Conservation (phyloP, 1,140 invertebrate species). For the Marisa cornuarietis region DNA sequence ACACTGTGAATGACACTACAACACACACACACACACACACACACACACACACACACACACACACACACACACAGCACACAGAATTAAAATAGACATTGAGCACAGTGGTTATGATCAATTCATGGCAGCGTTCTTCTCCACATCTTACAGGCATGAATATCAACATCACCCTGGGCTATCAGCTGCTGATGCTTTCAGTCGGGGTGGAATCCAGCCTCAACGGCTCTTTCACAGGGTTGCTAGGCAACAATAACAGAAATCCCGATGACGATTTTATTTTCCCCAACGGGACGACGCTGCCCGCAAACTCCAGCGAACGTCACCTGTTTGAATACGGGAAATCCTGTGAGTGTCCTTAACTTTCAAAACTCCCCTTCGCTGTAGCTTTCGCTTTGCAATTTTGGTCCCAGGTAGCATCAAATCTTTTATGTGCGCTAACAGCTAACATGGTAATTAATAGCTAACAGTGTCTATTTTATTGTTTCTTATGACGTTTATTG, state of each 20-base stretch:
- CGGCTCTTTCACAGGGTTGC: slow-evolving; percentile 17
- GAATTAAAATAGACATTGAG: background rate
- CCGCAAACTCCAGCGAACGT: slow-evolving; percentile 18
- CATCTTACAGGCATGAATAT: slow-evolving; percentile 13
- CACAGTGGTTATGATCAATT: background rate
- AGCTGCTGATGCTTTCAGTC: slow-evolving; percentile 3
- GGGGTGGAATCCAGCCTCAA: background rate
- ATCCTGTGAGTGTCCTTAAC: slow-evolving; percentile 26
- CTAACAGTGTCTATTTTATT: too few species aligned
- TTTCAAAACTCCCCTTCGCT: too few species aligned
- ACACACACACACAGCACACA: background rate
- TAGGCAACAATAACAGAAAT: slow-evolving; percentile 31
- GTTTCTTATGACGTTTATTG: too few species aligned
- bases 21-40: background rate
- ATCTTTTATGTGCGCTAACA: too few species aligned
- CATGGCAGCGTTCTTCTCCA: background rate
- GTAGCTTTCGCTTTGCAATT: too few species aligned
- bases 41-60: background rate
- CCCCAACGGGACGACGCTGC: slow-evolving; percentile 25
- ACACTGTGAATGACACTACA: background rate
- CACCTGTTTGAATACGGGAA: slow-evolving; percentile 31
- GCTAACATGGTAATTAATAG: too few species aligned
- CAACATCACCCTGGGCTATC: background rate
- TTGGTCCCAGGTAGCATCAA: too few species aligned
- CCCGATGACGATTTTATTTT: slow-evolving; percentile 31